Base-by-base conservation (phyloP, 1,140 invertebrate genomes). In the Euura lappo region DNA sequence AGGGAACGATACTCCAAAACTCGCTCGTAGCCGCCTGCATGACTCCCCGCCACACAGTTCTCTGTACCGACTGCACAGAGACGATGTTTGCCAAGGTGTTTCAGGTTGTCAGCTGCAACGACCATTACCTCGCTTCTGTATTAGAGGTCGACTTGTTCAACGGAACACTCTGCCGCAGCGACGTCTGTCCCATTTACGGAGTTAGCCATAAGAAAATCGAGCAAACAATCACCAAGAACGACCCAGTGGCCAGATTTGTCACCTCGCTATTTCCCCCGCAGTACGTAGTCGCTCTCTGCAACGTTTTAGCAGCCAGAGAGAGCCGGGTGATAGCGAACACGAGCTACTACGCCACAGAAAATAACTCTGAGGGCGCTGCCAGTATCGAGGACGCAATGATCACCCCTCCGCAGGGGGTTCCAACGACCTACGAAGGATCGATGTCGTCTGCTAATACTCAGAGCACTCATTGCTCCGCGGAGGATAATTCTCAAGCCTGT, bases 251-350 rank as follows among this genome's bases (percentile, higher is more conserved):
- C 0, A 88, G 85, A 70, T 91, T 91, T 77, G 88, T 91, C 77
- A 84, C 90, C 5, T 89, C 89, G 74, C 82, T 94, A 74, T 91
- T 94, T 78, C 88, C 91, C 10, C 78, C 88, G 2, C 91, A 92
- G 75, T 93, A 93, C 80, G 84, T 95, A 69, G 90, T 93, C 8
- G 93, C 93, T n/a, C 85, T 95, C 65, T 96, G 94, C 82, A 94
- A 94, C 81, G 87, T 92, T 51, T 81, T 93, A 42, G 92, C 92
- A 3, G 90, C 92, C 64, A 89, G 89, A 64, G 90, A 93, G 74
- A 91, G 91, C 69, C 92, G 92, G 83, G 90, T 92, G n/a, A 88
- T 90, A n/a, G 83, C 93, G 68, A 93, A 93, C 78, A 88, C 89
- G 2, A 91, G 89, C 75, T 80, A 84, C n/a, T 79, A 81, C 43